Base-by-base conservation (phyloP, 2,113 vertebrate species). In the Craseonycteris thonglongyai region DNA sequence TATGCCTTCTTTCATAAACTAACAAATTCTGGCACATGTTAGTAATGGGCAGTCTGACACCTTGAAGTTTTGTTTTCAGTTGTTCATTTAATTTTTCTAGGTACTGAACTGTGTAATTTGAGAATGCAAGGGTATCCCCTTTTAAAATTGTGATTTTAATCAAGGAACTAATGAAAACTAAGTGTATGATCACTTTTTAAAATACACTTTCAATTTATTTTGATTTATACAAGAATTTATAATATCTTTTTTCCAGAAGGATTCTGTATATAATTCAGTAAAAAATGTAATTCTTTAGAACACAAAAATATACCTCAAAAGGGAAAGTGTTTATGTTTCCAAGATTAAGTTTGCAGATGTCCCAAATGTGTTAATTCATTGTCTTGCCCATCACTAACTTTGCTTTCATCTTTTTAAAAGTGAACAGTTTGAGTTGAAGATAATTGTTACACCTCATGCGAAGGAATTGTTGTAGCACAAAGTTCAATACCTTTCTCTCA, bases 311-410 rank as follows among this genome's bases (percentile, higher is more conserved):
- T 51, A 33, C 69, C 26, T 81, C n/a, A 90, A 74, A 45, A 58
- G 11, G 45, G 35, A 26, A 78, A 79, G 72, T 59, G 14, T n/a
- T 87, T 51, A 1, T 30, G 42, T 15, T 71, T 88, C 18, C 14
- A 56, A 33, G 24, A 71, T 71, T 18, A 51, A 65, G 18, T 88
- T 30, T 59, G 24, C 45, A 75, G 61, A 71, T 38, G 15, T 54
- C 42, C n/a, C 42, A 11, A 5, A 35, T 90, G 35, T 94, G 5
- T 93, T 82, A 80, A 74, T 63, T 89, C 0, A 0, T 33, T 61
- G 91, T 96, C 93, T 96, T 98, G 98, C 98, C 98, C 98, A 98
- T 98, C 97, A 98, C 98, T 98, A 98, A 98, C 95, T 58, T 35
- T 96, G 90, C 14, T 4, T 93, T 97, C 93, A 93, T 96, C 96